A percentile compares a stretch with the other conserved stretches of the same genome.
Evolutionary conservation across 2,113 vertebrate genomes (phyloP).

Genomic region (Speoplatyrhinus poulsoni): DNA sequence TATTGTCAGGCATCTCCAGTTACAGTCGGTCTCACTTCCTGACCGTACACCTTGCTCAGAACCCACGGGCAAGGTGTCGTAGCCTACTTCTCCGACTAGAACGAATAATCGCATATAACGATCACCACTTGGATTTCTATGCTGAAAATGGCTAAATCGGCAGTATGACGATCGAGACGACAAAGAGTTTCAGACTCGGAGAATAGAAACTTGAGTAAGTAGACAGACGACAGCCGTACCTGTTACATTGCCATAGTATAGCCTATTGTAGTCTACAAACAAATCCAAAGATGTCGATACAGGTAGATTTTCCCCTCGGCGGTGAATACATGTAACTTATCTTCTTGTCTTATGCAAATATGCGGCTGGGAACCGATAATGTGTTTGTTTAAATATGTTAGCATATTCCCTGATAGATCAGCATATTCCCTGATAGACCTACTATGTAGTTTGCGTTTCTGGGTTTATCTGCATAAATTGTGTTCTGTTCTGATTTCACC

Average conservation of each 20-base stretch:
- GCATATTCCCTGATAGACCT: no score
- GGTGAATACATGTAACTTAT: no score
- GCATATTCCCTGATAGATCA: no score
- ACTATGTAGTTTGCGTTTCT: no score
- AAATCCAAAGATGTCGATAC: background rate
- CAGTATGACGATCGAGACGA: slow-evolving; percentile 9
- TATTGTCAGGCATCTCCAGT: background rate
- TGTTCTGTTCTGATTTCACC: no score
- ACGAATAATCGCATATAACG: background rate
- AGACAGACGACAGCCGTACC: background rate
- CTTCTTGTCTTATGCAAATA: no score
- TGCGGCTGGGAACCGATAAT: no score
- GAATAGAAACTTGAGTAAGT: background rate
- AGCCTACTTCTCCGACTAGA: background rate
- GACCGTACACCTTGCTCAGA: slow-evolving; percentile 40
- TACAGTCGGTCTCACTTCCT: slow-evolving; percentile 31
- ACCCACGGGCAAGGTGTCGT: no score
- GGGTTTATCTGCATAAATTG: no score
- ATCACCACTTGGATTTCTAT: background rate
- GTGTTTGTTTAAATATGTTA: no score
- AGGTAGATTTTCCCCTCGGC: background rate
- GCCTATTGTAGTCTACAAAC: background rate
- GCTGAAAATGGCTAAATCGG: background rate
- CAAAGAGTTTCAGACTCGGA: background rate
- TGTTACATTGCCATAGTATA: no score